A percentile compares a stretch with the other conserved stretches of the same genome.
These are phyloP conservation scores for Agonopterix alstromeriana DNA, from an alignment of 2,888 invertebrate genomes.

Conservation along the genomic window DNA sequence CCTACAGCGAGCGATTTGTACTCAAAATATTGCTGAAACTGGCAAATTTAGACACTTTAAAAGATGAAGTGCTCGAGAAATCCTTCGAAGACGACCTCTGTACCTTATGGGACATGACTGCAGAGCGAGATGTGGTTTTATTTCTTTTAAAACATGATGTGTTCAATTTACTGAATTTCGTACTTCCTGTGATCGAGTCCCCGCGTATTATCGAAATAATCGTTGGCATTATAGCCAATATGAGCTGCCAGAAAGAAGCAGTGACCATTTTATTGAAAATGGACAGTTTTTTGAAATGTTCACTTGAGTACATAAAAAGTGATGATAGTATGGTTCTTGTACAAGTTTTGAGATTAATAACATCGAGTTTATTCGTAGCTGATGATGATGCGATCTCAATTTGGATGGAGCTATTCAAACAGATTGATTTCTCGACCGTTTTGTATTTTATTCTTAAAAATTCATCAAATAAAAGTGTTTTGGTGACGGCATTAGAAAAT, in stretches of 20 bases:
- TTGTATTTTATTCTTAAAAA: slow-evolving; percentile 84
- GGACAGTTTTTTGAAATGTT: slow-evolving; percentile 72
- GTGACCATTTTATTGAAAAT: slow-evolving; percentile 75
- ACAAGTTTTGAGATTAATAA: slow-evolving; percentile 83
- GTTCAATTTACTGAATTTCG: slow-evolving; percentile 78
- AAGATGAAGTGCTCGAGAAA: slow-evolving; percentile 75
- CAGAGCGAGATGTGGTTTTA: slow-evolving; percentile 84
- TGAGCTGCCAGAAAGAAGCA: slow-evolving; percentile 82
- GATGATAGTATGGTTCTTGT: slow-evolving; percentile 84
- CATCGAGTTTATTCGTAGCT: slow-evolving; percentile 66
- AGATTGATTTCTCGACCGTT: slow-evolving; percentile 70
- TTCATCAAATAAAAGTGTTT: slow-evolving; percentile 80
- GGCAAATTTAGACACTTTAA: slow-evolving; percentile 60
- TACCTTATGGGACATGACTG: slow-evolving; percentile 90
- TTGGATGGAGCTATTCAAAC: slow-evolving; percentile 66
- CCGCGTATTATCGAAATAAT: slow-evolving; percentile 86
- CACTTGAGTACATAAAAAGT: slow-evolving; percentile 75
- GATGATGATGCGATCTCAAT: slow-evolving; percentile 53
- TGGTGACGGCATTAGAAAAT: slow-evolving; percentile 77
- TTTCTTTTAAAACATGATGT: slow-evolving; percentile 82
- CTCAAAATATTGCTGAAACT: slow-evolving; percentile 81
- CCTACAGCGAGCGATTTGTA: slow-evolving; percentile 87
- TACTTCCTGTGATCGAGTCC: slow-evolving; percentile 74
- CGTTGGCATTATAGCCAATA: slow-evolving; percentile 89
- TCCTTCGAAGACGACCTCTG: slow-evolving; percentile 85